Evolutionary conservation across 35 echinoderm and acorn worm species (phyloP).

Genomic region (Patiria miniata): DNA sequence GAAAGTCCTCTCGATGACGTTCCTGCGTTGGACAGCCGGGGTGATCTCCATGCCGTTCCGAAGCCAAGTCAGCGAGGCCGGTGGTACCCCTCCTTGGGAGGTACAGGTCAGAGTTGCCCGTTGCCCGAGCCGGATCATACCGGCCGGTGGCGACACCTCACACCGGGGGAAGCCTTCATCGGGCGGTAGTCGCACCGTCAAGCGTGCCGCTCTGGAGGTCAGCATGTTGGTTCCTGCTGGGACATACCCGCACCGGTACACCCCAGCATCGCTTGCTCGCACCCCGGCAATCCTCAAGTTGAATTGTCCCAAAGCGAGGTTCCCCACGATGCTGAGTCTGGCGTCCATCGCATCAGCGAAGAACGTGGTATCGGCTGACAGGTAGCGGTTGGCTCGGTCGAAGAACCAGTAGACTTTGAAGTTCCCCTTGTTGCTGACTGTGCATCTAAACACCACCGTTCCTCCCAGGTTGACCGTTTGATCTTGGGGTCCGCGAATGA

Average conservation of each 20-base stretch:
- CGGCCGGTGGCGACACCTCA: slow-evolving; percentile 21
- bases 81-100: slow-evolving; percentile 51
- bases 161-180: slow-evolving; percentile 49
- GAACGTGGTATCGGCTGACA: slow-evolving; percentile 29
- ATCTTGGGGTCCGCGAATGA: slow-evolving; percentile 12
- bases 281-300: slow-evolving; percentile 30
- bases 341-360: background rate
- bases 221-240: background rate
- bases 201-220: background rate
- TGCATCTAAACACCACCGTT: slow-evolving; percentile 35
- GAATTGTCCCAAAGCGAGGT: background rate
- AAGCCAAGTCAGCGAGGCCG: slow-evolving; percentile 45
- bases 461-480: slow-evolving; percentile 10
- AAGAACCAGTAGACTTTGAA: slow-evolving; percentile 43
- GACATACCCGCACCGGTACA: slow-evolving; percentile 49
- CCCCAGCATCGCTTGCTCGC: slow-evolving; percentile 35
- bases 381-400: background rate
- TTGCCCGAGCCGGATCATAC: background rate
- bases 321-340: slow-evolving; percentile 37
- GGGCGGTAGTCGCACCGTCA: slow-evolving; percentile 29
- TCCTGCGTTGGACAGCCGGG: background rate
- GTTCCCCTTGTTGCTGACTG: slow-evolving; percentile 14
- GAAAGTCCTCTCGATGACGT: slow-evolving; percentile 5
- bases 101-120: slow-evolving; percentile 41
- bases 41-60: background rate